These are phyloP conservation scores for Microcaecilia unicolor DNA, from an alignment of 2,797 vertebrate species.

Conservation along the genomic window DNA sequence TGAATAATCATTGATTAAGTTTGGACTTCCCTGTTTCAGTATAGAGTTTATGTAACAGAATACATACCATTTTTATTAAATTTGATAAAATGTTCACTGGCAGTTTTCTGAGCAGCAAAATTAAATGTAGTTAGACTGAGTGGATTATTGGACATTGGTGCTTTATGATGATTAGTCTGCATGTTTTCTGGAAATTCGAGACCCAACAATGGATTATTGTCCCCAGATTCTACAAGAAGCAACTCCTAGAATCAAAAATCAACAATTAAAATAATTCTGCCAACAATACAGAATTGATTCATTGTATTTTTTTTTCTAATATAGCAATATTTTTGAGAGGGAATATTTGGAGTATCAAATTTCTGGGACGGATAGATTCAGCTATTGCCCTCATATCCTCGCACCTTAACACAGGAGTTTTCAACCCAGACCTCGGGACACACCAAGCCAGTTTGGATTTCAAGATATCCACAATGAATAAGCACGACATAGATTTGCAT, in stretches of 20 bases:
- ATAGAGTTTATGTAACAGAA: background rate
- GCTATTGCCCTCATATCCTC: background rate
- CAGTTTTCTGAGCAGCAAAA: slow-evolving; percentile 32
- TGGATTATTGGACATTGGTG: slow-evolving; percentile 1
- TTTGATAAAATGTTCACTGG: slow-evolving; percentile 24
- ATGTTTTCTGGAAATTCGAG: slow-evolving; percentile 30
- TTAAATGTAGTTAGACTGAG: slow-evolving; percentile 24
- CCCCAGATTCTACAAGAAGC: slow-evolving; percentile 27
- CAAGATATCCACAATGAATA: too few relatives aligned
- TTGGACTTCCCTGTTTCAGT: too few relatives aligned
- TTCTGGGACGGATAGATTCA: background rate
- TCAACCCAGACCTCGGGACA: too few relatives aligned
- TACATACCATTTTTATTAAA: slow-evolving; percentile 28
- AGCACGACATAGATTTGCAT: too few relatives aligned
- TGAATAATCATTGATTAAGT: too few relatives aligned
- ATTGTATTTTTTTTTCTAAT: background rate
- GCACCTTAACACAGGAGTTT: too few relatives aligned
- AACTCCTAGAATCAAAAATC: slow-evolving; percentile 24
- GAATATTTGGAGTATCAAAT: too few relatives aligned
- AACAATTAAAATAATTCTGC: background rate
- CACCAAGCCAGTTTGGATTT: too few relatives aligned
- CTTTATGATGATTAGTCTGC: slow-evolving; percentile 18
- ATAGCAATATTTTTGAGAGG: background rate
- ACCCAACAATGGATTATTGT: slow-evolving; percentile 25
- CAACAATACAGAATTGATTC: background rate